Base-by-base conservation (phyloP, 2,113 vertebrate species). In the Clarias magur region DNA sequence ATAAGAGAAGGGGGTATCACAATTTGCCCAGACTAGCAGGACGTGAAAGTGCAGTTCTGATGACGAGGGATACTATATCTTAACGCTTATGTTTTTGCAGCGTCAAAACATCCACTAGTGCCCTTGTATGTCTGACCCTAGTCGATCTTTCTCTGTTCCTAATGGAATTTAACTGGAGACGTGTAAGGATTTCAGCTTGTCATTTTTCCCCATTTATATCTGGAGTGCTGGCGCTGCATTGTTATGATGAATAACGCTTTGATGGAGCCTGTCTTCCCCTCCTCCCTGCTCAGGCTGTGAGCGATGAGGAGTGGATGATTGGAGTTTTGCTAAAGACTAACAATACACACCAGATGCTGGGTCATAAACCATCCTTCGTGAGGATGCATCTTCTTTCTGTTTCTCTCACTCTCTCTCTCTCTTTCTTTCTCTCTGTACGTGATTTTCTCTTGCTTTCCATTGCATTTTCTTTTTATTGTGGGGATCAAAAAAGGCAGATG, bases 1-100 rank as follows among this genome's bases (percentile, higher is more conserved):
- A 87, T 79, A 78, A 79, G 82, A 87, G 86, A 87, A 78, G 86
- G 70, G 72, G 86, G 68, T 87, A 87, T 87, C 86, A 87, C 86
- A 87, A 83, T 87, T 79, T 87, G 86, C 62, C n/a, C 68, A 87
- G 81, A 16, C 81, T 57, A 87, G 86, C 86, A 87, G 21, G 62
- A 83, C 72, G 53, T 72, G 85, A 72, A 73, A 82, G 79, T 59
- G 54, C 81, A 84, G n/a, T 87, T 59, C 72, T 84, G 86, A 82
- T 87, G 80, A 75, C 25, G 68, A 62, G 54, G 59, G 68, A 87
- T 53, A 62, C 85, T 83, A 68, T 84, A 57, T 42, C 81, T 87
- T 78, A 87, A 87, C 10, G 53, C 86, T 87, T 78, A 78, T 56
- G 48, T 83, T 83, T 87, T 87, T 67, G 56, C 70, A 87, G 86